phyloP scores from a whole-genome alignment of 2,113 vertebrate genomes.

The Elanus axillaris region DNA sequence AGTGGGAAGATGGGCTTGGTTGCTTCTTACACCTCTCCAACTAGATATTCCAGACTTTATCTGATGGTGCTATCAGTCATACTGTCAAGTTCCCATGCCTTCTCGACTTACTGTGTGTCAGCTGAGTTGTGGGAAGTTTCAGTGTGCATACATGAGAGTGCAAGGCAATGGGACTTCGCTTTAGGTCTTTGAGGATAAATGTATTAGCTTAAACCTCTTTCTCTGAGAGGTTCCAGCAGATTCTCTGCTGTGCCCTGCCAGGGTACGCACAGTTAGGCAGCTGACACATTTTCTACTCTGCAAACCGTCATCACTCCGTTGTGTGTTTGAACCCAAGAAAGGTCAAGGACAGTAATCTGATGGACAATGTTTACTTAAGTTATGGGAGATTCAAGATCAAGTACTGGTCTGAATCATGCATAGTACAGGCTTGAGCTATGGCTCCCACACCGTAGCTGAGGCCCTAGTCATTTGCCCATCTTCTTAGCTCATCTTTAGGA shows the following conservation, averaged over 20 bases:
- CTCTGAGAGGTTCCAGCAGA: neutral
- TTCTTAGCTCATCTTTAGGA: neutral
- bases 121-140: neutral
- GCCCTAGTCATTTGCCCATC: neutral
- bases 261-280: neutral
- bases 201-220: neutral
- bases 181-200: neutral
- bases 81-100: neutral
- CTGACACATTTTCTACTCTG: rapidly evolving
- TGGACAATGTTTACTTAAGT: neutral
- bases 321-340: neutral
- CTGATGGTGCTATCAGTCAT: neutral
- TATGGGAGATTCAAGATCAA: neutral
- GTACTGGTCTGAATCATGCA: neutral
- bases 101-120: neutral
- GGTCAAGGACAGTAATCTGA: neutral
- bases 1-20: neutral
- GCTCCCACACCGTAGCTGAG: neutral
- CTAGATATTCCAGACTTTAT: neutral
- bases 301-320: neutral
- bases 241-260: neutral
- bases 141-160: neutral
- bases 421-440: neutral
- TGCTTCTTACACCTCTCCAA: neutral
- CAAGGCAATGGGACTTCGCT: neutral